phyloP scores from a whole-genome alignment of 2,888 invertebrate genomes.

The Hoplodrina ambigua region DNA sequence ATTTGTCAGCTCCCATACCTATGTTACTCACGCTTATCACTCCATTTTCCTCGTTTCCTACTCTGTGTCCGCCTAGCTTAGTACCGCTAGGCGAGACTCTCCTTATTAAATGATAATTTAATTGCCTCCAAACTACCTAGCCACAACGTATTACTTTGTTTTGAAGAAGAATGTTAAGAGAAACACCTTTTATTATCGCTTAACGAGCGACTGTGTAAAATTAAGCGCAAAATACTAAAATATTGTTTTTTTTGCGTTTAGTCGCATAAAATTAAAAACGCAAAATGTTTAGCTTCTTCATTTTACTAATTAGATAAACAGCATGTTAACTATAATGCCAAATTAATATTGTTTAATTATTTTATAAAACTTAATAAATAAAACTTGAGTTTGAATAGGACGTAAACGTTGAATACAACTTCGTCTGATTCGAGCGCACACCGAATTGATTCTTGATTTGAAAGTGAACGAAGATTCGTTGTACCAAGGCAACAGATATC shows the following conservation, averaged over 20 bases:
- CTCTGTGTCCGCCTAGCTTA: slow-evolving; percentile 41
- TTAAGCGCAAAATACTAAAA: slow-evolving; percentile 36
- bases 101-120: slow-evolving; percentile 63
- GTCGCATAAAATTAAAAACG: background rate
- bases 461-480: slow-evolving; percentile 78
- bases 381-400: too few species aligned
- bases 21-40: background rate
- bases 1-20: background rate
- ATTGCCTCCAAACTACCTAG: slow-evolving; percentile 54
- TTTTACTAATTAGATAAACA: background rate
- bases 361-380: too few species aligned
- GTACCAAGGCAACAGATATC: slow-evolving; percentile 75
- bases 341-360: background rate
- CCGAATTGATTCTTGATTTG: slow-evolving; percentile 69
- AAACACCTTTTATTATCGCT: slow-evolving; percentile 47
- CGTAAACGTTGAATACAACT: background rate
- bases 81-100: slow-evolving; percentile 57
- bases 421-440: background rate
- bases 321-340: too few species aligned
- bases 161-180: slow-evolving; percentile 33
- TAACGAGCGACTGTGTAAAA: slow-evolving; percentile 48
- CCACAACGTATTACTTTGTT: slow-evolving; percentile 52
- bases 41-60: slow-evolving; percentile 24
- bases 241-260: slow-evolving; percentile 14
- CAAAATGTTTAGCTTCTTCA: background rate